Evolutionary conservation across 2,797 vertebrate genomes (phyloP).

Genomic region (Myotis myotis): DNA sequence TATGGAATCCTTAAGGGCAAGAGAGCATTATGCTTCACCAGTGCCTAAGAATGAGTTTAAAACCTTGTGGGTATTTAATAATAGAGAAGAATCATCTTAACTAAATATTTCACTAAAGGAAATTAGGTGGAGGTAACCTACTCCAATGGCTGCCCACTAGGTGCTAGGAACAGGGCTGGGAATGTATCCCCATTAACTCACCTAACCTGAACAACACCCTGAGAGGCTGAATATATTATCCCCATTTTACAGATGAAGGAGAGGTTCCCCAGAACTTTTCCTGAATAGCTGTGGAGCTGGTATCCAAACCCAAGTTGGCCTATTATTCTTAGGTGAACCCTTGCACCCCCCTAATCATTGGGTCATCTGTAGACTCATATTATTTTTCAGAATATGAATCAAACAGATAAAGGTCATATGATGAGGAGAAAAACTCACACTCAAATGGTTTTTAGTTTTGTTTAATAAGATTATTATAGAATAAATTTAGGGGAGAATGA

Average conservation of each 20-base stretch:
- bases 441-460: not conserved
- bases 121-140: not conserved
- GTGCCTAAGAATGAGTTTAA: not conserved
- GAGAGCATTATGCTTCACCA: not conserved
- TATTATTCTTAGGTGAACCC: not conserved
- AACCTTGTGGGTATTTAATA: not conserved
- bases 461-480: not conserved
- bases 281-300: not conserved
- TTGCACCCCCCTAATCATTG: not conserved
- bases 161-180: not conserved
- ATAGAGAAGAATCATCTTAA: not conserved
- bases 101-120: not conserved
- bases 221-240: not conserved
- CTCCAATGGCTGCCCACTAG: not conserved
- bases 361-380: conserved; percentile 28
- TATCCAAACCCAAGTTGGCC: not conserved
- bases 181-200: not conserved
- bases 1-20: not conserved
- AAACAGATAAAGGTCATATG: not conserved
- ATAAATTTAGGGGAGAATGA: not conserved
- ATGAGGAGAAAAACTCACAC: not conserved
- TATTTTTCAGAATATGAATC: not conserved
- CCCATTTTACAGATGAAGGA: not conserved
- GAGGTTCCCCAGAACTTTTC: not conserved
- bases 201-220: not conserved